These are phyloP conservation scores for Cyphomyrus plagiostoma DNA, from an alignment of 2,113 vertebrate genomes.

Conservation along the genomic window DNA sequence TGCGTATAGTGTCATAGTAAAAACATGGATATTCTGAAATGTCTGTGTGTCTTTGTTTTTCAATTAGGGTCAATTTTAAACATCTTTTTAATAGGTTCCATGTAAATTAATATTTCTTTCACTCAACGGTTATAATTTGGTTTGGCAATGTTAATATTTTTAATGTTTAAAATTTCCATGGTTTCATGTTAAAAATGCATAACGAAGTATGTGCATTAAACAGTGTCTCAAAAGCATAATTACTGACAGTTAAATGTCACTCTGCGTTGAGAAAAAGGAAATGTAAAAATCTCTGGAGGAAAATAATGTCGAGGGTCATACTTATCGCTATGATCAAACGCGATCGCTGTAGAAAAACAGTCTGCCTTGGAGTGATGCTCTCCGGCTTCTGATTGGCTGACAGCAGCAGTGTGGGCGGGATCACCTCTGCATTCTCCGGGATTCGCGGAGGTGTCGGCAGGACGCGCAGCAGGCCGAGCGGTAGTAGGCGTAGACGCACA, in stretches of 20 bases:
- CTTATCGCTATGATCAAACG: not conserved
- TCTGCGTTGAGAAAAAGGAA: not conserved
- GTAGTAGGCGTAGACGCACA: conserved; percentile 78
- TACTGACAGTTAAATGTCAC: not conserved
- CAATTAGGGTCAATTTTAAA: not conserved
- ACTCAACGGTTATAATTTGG: not conserved
- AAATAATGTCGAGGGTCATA: not conserved
- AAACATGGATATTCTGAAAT: conserved; percentile 44
- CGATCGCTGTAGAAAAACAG: not conserved
- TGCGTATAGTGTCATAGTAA: conserved; percentile 60
- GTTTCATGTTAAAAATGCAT: not conserved
- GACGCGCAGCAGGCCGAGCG: conserved; percentile 66
- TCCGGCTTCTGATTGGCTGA: not conserved
- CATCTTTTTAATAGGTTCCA: not conserved
- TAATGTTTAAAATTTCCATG: not conserved
- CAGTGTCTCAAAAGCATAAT: not conserved
- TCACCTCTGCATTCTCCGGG: conserved; percentile 22
- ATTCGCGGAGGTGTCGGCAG: conserved; percentile 50
- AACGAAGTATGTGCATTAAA: not conserved
- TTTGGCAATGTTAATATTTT: not conserved
- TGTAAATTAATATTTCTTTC: too few relatives aligned
- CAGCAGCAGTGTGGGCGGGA: not conserved
- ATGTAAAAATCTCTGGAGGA: not conserved
- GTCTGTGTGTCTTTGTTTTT: conserved; percentile 17
- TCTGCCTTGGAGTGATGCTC: not conserved